Evolutionary conservation across 2,797 vertebrate genomes (phyloP), one percentile per base, ranked within the genome.

Genomic region (Spinus olivaceus): DNA sequence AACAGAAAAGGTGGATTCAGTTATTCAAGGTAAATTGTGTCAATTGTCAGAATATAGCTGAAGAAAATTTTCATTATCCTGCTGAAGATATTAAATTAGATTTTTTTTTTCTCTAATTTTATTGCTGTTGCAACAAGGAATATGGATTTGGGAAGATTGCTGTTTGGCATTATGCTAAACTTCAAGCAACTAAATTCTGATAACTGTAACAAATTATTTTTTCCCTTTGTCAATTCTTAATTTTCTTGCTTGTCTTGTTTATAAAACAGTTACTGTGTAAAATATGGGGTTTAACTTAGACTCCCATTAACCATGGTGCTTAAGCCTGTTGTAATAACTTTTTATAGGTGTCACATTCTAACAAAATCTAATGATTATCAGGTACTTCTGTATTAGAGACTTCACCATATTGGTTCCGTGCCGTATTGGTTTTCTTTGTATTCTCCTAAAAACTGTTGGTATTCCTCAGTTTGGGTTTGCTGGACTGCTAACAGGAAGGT

Each of bases 1-100:
- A 99, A 84, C 99, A 99, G 96, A 99, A 99, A 87, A 98, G 99
- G 78, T 99, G 99, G 99, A 98, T 99, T 50, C 99, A 99, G 93
- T 98, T 99, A 39, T 99, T 99, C 95, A 99, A 99, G 99, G 99
- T 99, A 96, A 27, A 47, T 49, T 6, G 1, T 46, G 7, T 60
- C 6, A 21, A 9, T 85, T 78, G 74, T 63, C 39, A 61, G 49
- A 74, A 46, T 9, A 17, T 14, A 35, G 7, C 61, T 69, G 21
- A 46, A 18, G 50, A 41, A 19, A n/a, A 20, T n/a, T 64, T 59
- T 64, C 16, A 25, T 14, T 6, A 8, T 35, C 74, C 42, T 70
- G 19, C 12, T 37, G 10, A 33, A 51, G 25, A 17, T 24, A 17
- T 0, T 6, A 56, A 12, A 37, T 49, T 2, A 46, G 3, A 4